A percentile compares a stretch with the other conserved stretches of the same genome.
Evolutionary conservation across 1,140 invertebrate genomes (phyloP).

Genomic region (Ectropis grisescens): DNA sequence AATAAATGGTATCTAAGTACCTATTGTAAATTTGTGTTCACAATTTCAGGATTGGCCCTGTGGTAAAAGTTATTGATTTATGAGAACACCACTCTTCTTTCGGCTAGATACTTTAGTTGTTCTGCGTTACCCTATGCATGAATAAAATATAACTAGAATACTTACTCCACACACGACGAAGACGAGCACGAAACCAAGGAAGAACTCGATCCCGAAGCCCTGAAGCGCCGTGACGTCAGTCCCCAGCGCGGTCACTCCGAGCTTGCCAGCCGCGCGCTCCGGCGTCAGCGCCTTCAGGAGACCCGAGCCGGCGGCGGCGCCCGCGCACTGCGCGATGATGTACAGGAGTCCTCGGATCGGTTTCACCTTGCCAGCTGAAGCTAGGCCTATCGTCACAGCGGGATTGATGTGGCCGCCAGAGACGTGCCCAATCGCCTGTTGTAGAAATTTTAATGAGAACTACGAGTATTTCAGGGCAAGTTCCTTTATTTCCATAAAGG

Average conservation of each 20-base stretch:
- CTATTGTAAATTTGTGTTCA: too few species aligned
- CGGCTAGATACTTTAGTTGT: too few species aligned
- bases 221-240: constrained; percentile 75
- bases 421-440: constrained; percentile 85
- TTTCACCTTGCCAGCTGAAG: constrained; percentile 84
- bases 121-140: too few species aligned
- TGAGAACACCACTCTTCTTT: too few species aligned
- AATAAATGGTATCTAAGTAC: too few species aligned
- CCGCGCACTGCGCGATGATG: constrained; percentile 85
- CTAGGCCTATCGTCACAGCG: constrained; percentile 85
- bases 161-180: constrained; percentile 89
- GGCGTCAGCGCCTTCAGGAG: constrained; percentile 74
- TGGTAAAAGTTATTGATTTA: too few species aligned
- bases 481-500: too few species aligned
- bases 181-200: constrained; percentile 90
- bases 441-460: background rate
- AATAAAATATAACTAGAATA: too few species aligned
- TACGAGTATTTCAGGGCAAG: too few species aligned
- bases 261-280: constrained; percentile 63
- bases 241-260: constrained; percentile 76
- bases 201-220: constrained; percentile 90
- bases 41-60: too few species aligned
- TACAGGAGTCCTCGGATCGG: constrained; percentile 84
- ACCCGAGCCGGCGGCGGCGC: constrained; percentile 86
- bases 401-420: constrained; percentile 95